Base-by-base conservation (phyloP, 2,113 vertebrate species). In the Megalops atlanticus region DNA sequence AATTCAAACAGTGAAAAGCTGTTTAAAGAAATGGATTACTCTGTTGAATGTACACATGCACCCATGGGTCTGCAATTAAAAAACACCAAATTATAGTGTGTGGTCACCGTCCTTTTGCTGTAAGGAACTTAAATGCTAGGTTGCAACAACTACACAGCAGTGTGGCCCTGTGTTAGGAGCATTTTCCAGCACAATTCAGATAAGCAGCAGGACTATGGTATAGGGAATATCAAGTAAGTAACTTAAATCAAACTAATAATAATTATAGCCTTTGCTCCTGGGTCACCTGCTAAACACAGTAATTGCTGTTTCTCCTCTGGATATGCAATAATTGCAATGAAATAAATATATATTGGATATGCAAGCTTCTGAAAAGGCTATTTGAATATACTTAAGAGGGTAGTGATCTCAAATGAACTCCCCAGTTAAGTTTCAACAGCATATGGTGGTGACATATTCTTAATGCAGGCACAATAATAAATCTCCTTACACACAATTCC, bases 401-500 rank as follows among this genome's bases (percentile, higher is more conserved):
- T n/a, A n/a, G 58, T 31, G 31, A n/a, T 31, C 58, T 64, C n/a
- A 8, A 1, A 64, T 31, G n/a, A 27, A 11, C 77, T 41, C 41
- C n/a, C 21, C 31, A n/a, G 71, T 49, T 47, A 36, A 14, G 52
- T 68, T 68, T 80, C 10, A 79, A 71, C 8, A 64, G 77, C 86
- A 90, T 87, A 85, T 90, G 89, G 75, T 77, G 82, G 73, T 81
- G 43, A 85, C 86, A 81, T 85, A 83, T 86, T 89, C 80, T 82
- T 81, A 80, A 84, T 82, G 76, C 76, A 81, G 74, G 80, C 75
- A 84, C 83, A 76, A 83, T 74, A 82, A 85, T 88, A 87, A 86
- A 87, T 89, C 82, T 80, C 71, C 83, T 83, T 87, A 80, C 84
- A 70, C 47, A 38, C 69, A 24, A 36, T 83, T 47, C 33, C 24